A percentile compares a stretch with the other conserved stretches of the same genome.
These are phyloP conservation scores for Centruroides vittatus DNA, from an alignment of 1,140 invertebrate genomes.

Conservation along the genomic window DNA sequence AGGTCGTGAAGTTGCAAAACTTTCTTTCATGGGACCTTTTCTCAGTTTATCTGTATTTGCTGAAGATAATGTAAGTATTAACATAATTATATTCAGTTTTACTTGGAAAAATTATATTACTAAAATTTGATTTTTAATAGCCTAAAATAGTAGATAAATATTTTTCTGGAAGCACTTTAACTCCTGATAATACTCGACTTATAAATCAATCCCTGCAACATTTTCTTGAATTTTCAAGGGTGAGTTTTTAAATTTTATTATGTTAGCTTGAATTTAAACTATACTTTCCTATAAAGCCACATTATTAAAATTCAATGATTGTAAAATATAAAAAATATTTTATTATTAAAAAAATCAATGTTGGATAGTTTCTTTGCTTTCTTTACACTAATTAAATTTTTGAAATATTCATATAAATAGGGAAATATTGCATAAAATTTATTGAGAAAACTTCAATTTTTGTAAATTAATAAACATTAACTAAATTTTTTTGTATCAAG, in stretches of 20 bases:
- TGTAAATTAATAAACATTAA: no score
- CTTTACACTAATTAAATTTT: no score
- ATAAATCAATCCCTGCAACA: conserved; percentile 27
- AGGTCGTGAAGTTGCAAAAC: conserved; percentile 65
- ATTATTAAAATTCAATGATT: no score
- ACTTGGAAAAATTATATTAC: background rate
- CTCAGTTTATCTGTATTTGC: conserved; percentile 77
- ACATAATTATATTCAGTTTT: background rate
- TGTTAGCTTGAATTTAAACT: background rate
- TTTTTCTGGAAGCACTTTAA: conserved; percentile 28
- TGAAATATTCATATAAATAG: no score
- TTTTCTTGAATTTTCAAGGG: conserved; percentile 26
- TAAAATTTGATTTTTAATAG: conserved; percentile 20
- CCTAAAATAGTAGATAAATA: conserved; percentile 31
- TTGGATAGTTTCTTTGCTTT: no score
- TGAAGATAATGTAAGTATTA: conserved; percentile 56
- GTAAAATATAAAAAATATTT: no score
- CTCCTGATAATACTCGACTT: conserved; percentile 23
- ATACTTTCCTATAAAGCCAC: background rate
- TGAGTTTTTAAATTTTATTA: conserved; percentile 14
- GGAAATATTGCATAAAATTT: no score
- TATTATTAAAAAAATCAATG: no score
- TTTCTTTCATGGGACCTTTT: conserved; percentile 78
- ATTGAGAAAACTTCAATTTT: no score
- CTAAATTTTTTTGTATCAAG: no score